A percentile compares a stretch with the other conserved stretches of the same genome.
Evolutionary conservation across 2,888 invertebrate species (phyloP).

Genomic region (Tanypteryx hageni): DNA sequence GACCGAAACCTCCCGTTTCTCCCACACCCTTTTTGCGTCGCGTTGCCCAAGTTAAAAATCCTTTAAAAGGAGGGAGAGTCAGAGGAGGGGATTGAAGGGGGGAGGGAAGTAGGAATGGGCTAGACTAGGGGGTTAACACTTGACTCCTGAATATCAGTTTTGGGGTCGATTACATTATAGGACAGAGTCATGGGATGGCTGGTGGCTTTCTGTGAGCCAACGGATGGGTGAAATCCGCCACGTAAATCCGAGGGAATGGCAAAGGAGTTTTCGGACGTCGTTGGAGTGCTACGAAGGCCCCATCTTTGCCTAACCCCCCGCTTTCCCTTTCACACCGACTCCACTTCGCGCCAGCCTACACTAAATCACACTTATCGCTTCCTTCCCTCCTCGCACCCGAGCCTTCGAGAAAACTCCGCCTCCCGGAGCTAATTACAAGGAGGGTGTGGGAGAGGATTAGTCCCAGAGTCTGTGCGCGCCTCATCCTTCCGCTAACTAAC

Average conservation of each 20-base stretch:
- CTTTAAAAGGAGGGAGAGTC: background rate
- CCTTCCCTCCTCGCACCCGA: background rate
- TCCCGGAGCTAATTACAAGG: slow-evolving; percentile 52
- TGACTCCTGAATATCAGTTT: background rate
- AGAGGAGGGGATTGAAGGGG: background rate
- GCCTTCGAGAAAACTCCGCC: background rate
- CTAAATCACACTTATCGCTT: slow-evolving; percentile 51
- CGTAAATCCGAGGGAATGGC: background rate
- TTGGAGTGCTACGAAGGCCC: background rate
- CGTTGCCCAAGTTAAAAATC: background rate
- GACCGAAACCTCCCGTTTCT: background rate
- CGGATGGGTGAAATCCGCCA: background rate
- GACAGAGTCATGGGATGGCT: background rate
- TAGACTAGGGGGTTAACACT: background rate
- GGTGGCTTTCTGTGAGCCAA: background rate
- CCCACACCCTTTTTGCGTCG: background rate
- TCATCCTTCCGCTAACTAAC: background rate
- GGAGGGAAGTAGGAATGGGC: background rate
- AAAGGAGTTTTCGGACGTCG: background rate
- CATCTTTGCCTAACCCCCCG: background rate
- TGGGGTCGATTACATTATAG: slow-evolving; percentile 7
- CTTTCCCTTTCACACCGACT: background rate
- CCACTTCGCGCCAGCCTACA: background rate
- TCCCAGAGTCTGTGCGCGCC: background rate
- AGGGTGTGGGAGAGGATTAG: slow-evolving; percentile 25